Base-by-base conservation (phyloP, 2,888 invertebrate genomes). In the Meloe dianella region DNA sequence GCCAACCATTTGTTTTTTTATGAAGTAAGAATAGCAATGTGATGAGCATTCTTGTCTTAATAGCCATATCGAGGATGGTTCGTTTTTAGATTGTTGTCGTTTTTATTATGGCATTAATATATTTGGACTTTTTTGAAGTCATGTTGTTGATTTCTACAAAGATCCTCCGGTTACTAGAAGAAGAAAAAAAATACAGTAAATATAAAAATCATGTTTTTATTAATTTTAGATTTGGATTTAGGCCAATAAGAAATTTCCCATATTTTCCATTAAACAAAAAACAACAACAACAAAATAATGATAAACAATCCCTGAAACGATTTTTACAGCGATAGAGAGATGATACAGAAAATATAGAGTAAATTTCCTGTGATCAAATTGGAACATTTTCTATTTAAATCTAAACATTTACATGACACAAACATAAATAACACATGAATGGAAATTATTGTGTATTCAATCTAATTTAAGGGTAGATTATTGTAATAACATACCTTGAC, bases 21-120 rank as follows among this genome's bases (percentile, higher is more conserved):
- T 65, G 68, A 27, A 73, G 67, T 73, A 73, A 72, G 67, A 74
- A 71, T 73, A 75, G 74, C 41, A 74, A 60, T 65, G 69, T 67
- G 65, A 75, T 71, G 67, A 73, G 71, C 57, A 65, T 57, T 63
- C 65, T 61, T 59, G 58, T 59, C 17, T 38, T 66, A 66, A 66
- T 51, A 63, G 67, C 67, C 67, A 67, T 67, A 17, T 47, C 47
- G 51, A 51, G 24, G 5, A 24, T 24, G 51, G 17, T 47, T 7
- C 6, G 3, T 24, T 51, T 51, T 51, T 24, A 51, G 12, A 5
- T 51, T 20, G 20, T 47, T 47, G 20, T 22, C 20, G 20, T 5
- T 41, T 17, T 20, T 47, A 47, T 47, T 47, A 22, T 24, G 12
- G 24, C 22, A 5, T 51, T 24, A 51, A 12, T 51, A 22, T 2